Evolutionary conservation across 2,113 vertebrate species (phyloP), one percentile per base, ranked within the genome.

Genomic region (Gymnocephalus cernua): DNA sequence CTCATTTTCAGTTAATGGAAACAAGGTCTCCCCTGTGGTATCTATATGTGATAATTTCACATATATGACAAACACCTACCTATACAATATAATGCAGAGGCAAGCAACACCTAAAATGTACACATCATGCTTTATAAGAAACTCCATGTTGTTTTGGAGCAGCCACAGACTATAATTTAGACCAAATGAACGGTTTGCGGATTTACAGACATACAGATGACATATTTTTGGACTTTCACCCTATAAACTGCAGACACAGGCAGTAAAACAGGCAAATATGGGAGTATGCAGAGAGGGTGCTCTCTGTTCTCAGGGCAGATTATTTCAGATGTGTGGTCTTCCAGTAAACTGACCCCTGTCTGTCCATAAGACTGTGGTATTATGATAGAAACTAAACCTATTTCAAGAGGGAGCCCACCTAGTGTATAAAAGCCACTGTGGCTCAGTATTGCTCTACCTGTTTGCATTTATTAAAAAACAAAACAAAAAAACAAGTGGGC

Each of bases 191-290:
- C 54, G 88, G 87, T 94, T 86, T 91, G 87, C 6, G 69, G 88
- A 90, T 93, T 90, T 91, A 90, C 91, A 94, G 88, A 91, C 85
- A 81, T 86, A 87, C 87, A 89, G 72, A 92, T 91, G 88, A 71
- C 84, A 88, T 93, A 95, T 94, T 95, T 94, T 92, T 89, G 85
- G 91, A 92, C 83, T 84, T 88, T 91, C 85, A 88, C 80, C 86
- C 87, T 74, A 77, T 93, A 93, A 95, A 95, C 68, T 89, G 89
- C 85, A 80, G 88, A 90, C 80, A 83, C 38, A 73, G 79, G 86
- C 86, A 90, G 76, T 92, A 87, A 94, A 91, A 81, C 62, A 12
- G 80, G 83, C 74, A 89, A 88, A 90, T 88, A 92, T 63, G 74
- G 86, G 81, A 85, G 74, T 47, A 74, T 77, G 80, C 74, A 81